These are phyloP conservation scores for Oscheius myriophilus DNA, from an alignment of 2,888 invertebrate genomes.

Conservation along the genomic window DNA sequence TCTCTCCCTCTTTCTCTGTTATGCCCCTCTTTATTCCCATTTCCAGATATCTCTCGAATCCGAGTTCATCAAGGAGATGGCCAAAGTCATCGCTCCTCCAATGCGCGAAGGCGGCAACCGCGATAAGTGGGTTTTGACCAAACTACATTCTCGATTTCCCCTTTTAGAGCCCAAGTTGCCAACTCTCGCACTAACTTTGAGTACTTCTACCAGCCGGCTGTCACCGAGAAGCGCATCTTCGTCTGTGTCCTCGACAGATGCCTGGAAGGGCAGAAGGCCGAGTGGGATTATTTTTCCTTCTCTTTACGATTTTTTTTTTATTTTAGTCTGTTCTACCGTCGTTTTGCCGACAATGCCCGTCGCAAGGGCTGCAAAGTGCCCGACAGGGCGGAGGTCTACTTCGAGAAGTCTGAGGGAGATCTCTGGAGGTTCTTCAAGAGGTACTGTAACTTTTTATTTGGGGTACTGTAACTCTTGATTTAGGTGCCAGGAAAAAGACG, in stretches of 20 bases:
- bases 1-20: too few species aligned
- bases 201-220: neutral
- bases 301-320: too few species aligned
- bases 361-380: too few species aligned
- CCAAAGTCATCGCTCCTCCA: slow-evolving; percentile 1
- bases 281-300: neutral
- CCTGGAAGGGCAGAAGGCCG: neutral
- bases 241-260: slow-evolving; percentile 9
- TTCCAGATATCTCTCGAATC: slow-evolving; percentile 3
- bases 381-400: neutral
- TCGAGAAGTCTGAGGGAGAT: neutral
- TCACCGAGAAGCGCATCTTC: neutral
- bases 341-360: too few species aligned
- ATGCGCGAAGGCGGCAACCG: neutral
- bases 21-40: neutral
- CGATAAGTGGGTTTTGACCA: neutral
- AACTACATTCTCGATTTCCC: neutral
- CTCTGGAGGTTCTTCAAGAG: neutral
- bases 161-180: too few species aligned
- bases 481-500: neutral
- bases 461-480: neutral
- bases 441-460: neutral
- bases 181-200: neutral
- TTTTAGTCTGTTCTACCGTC: neutral
- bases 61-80: slow-evolving; percentile 2